Evolutionary conservation across 2,888 invertebrate species (phyloP).

Genomic region (Coenonympha arcania): DNA sequence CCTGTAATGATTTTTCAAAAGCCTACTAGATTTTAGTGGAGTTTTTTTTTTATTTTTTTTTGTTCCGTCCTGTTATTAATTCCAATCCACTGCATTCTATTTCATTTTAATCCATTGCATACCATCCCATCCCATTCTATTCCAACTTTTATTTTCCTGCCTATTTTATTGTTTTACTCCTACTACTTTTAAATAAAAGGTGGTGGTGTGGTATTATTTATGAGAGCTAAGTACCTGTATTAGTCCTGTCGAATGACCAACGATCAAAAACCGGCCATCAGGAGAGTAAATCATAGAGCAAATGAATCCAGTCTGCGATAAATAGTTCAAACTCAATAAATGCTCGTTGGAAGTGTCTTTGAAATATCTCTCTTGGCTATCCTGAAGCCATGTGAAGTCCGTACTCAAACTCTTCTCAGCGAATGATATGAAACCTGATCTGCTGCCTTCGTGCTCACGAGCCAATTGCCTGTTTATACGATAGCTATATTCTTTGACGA

Average conservation of each 20-base stretch:
- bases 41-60: not conserved
- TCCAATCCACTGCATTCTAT: too few relatives aligned
- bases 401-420: constrained; percentile 37
- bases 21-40: constrained; percentile 29
- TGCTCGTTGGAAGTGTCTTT: constrained; percentile 45
- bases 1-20: constrained; percentile 6
- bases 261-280: constrained; percentile 56
- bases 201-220: too few relatives aligned
- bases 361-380: constrained; percentile 49
- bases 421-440: constrained; percentile 44
- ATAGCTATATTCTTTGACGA: constrained; percentile 46
- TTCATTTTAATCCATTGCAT: too few relatives aligned
- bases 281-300: constrained; percentile 53
- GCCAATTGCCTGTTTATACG: constrained; percentile 42
- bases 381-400: constrained; percentile 44
- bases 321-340: constrained; percentile 38
- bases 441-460: constrained; percentile 33
- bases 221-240: constrained; percentile 55
- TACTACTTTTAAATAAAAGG: too few relatives aligned
- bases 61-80: too few relatives aligned
- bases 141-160: too few relatives aligned
- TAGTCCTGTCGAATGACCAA: constrained; percentile 69
- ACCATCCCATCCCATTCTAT: too few relatives aligned
- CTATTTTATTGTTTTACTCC: too few relatives aligned
- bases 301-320: constrained; percentile 50